A percentile compares a stretch with the other conserved stretches of the same genome.
Evolutionary conservation across 1,140 invertebrate species (phyloP).

Genomic region (Procambarus clarkii): DNA sequence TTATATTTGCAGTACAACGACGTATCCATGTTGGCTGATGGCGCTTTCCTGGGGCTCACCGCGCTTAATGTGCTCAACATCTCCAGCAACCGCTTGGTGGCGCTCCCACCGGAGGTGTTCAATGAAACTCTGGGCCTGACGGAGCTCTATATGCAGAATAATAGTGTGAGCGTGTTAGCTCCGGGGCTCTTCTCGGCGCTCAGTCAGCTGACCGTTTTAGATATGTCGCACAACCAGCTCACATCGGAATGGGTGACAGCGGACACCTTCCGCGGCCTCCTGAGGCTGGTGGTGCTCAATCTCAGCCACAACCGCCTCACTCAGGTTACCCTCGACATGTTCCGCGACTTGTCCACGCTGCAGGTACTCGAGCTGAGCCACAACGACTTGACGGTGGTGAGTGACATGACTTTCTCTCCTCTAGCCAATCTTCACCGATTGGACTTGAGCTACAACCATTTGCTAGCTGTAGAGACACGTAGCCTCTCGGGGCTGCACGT

Average conservation of each 20-base stretch:
- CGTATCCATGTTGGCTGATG: constrained; percentile 80
- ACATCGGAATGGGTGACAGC: constrained; percentile 86
- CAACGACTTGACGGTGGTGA: constrained; percentile 80
- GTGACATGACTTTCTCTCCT: constrained; percentile 84
- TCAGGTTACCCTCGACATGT: constrained; percentile 88
- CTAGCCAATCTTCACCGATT: constrained; percentile 91
- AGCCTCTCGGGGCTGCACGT: constrained; percentile 90
- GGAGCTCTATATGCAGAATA: constrained; percentile 86
- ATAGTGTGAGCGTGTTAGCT: constrained; percentile 83
- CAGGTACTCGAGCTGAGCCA: constrained; percentile 91
- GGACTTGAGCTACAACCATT: constrained; percentile 88
- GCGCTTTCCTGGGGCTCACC: constrained; percentile 85
- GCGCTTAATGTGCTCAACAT: constrained; percentile 87
- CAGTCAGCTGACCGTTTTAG: constrained; percentile 85
- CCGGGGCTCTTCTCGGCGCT: constrained; percentile 86
- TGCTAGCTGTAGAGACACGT: constrained; percentile 86
- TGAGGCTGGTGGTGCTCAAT: constrained; percentile 89
- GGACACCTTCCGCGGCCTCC: constrained; percentile 88
- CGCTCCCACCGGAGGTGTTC: constrained; percentile 85
- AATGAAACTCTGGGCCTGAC: constrained; percentile 78
- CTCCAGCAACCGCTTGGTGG: constrained; percentile 86
- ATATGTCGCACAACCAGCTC: constrained; percentile 89
- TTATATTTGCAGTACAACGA: constrained; percentile 74
- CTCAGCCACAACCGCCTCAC: constrained; percentile 90
- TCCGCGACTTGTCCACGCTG: constrained; percentile 90